Percentiles rank a stretch among this genome's conserved stretches.
phyloP scores from a whole-genome alignment of 2,113 vertebrate species.

The Procavia capensis region DNA sequence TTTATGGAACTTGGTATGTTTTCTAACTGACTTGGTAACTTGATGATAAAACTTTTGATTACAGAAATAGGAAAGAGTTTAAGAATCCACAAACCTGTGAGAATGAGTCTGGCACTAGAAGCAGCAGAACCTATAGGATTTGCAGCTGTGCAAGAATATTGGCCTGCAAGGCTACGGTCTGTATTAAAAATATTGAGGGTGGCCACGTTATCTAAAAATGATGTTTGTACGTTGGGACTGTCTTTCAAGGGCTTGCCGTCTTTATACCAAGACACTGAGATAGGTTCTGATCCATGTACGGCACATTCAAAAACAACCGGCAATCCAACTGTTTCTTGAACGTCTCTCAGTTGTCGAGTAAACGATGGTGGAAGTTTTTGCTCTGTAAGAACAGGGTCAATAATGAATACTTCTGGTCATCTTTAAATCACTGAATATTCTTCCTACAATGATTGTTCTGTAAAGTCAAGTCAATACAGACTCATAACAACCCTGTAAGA shows the following conservation, averaged over 20 bases:
- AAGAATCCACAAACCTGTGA: constrained; percentile 90
- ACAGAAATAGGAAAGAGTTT: background rate
- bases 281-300: constrained; percentile 90
- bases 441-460: background rate
- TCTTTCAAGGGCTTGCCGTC: constrained; percentile 88
- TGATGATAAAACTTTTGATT: background rate
- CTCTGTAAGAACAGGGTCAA: constrained; percentile 86
- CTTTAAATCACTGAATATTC: background rate
- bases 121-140: constrained; percentile 93
- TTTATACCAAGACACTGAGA: constrained; percentile 92
- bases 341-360: constrained; percentile 92
- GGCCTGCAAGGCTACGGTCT: constrained; percentile 90
- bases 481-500: too few species aligned
- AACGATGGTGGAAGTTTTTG: constrained; percentile 93
- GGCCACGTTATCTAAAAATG: constrained; percentile 92
- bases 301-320: constrained; percentile 91
- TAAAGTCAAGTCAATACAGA: too few species aligned
- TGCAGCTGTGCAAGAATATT: constrained; percentile 92
- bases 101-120: constrained; percentile 92
- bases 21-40: background rate
- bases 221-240: constrained; percentile 86
- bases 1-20: background rate
- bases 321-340: constrained; percentile 90
- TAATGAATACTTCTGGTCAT: constrained; percentile 20
- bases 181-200: constrained; percentile 88